These are phyloP conservation scores for Hemistola chrysoprasaria DNA, from an alignment of 2,888 invertebrate species.

Conservation along the genomic window DNA sequence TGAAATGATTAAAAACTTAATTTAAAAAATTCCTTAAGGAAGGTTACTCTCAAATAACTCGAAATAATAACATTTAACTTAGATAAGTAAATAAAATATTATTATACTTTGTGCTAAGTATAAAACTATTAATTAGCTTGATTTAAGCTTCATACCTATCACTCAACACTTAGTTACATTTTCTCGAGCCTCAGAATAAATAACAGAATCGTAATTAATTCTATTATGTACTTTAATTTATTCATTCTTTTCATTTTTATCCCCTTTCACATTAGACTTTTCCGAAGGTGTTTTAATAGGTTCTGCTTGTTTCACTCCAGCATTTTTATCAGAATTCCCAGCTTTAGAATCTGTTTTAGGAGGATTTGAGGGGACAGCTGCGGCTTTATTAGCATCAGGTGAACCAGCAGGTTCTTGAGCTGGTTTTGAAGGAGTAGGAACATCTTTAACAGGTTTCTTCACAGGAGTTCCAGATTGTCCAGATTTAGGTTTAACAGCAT, in stretches of 20 bases:
- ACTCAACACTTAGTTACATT: no score
- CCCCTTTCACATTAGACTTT: constrained; percentile 2
- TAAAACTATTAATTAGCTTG: no score
- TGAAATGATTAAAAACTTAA: no score
- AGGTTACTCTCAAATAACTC: no score
- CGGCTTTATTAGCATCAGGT: background rate
- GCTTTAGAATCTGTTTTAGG: background rate
- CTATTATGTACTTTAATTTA: no score
- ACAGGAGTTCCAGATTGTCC: constrained; percentile 1
- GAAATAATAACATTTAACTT: no score
- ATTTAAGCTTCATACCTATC: no score
- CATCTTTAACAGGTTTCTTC: background rate
- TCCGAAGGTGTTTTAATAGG: background rate
- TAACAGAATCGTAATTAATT: no score
- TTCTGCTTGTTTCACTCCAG: constrained; percentile 1
- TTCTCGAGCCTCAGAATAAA: no score
- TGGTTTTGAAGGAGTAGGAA: constrained; percentile 1
- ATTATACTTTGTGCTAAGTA: no score
- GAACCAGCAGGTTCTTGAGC: background rate
- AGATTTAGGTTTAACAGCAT: constrained; percentile 4
- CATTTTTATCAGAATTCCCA: background rate
- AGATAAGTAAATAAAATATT: no score
- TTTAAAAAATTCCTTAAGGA: no score
- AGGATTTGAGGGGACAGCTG: background rate
- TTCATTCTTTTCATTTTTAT: background rate